A percentile compares a stretch with the other conserved stretches of the same genome.
Evolutionary conservation across 2,113 vertebrate genomes (phyloP).

Genomic region (Galbula dea): DNA sequence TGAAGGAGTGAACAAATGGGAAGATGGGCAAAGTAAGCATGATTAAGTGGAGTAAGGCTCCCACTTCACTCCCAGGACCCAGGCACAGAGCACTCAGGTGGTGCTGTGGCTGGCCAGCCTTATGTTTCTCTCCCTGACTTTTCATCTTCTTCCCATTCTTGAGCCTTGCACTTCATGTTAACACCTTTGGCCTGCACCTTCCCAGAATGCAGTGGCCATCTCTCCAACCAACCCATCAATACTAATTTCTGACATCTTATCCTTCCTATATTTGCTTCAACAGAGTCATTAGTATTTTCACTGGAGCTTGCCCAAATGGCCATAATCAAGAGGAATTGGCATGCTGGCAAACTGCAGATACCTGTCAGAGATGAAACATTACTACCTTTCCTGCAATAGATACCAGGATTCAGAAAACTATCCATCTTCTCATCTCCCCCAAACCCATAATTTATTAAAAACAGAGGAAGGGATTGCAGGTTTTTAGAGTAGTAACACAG

Average conservation of each 20-base stretch:
- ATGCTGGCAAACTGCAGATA: neutral
- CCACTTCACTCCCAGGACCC: neutral
- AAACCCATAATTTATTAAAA: neutral
- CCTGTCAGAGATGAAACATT: neutral
- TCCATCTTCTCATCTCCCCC: neutral
- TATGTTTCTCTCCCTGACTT: neutral
- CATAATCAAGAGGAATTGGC: neutral
- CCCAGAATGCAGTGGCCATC: accelerated
- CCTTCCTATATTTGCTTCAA: neutral
- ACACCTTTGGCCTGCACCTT: neutral
- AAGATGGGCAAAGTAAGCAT: neutral
- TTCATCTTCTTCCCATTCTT: neutral
- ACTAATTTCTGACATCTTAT: neutral
- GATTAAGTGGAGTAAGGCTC: neutral
- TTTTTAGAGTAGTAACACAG: neutral
- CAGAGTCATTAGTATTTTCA: conserved; percentile 21
- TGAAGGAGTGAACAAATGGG: neutral
- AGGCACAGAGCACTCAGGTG: neutral
- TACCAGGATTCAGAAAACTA: neutral
- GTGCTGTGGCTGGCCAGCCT: accelerated
- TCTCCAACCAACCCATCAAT: neutral
- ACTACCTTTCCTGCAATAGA: neutral
- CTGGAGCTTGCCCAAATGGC: neutral
- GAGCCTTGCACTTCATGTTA: neutral
- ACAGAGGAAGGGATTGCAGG: neutral